A percentile compares a stretch with the other conserved stretches of the same genome.
These are phyloP conservation scores for Nomada ruficornis DNA, from an alignment of 2,888 invertebrate genomes.

Conservation along the genomic window DNA sequence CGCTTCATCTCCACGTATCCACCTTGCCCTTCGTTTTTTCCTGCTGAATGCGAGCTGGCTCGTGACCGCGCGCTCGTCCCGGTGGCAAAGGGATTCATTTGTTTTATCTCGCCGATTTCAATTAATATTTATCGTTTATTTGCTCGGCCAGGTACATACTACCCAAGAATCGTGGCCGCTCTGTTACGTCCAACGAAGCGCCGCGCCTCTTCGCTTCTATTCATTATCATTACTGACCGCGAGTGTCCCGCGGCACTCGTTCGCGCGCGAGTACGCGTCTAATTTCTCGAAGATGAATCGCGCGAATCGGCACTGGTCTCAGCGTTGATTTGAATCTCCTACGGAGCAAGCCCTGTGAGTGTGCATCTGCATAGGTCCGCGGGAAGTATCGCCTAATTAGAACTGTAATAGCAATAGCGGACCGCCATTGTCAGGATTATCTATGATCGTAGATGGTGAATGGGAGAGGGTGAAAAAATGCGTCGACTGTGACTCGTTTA, in stretches of 20 bases:
- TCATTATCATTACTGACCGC: slow-evolving; percentile 19
- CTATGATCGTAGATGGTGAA: slow-evolving; percentile 4
- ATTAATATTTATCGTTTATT: slow-evolving; percentile 75
- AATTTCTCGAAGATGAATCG: slow-evolving; percentile 64
- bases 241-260: slow-evolving; percentile 31
- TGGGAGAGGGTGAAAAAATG: slow-evolving; percentile 3
- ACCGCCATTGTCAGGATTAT: slow-evolving; percentile 46
- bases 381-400: slow-evolving; percentile 63
- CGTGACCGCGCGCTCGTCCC: slow-evolving; percentile 69
- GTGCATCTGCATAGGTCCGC: slow-evolving; percentile 50
- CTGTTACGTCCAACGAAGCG: slow-evolving; percentile 1
- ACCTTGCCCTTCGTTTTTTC: slow-evolving; percentile 9
- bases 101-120: slow-evolving; percentile 73
- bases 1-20: slow-evolving; percentile 10
- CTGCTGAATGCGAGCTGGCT: slow-evolving; percentile 42
- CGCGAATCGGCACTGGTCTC: slow-evolving; percentile 56
- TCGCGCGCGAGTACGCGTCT: slow-evolving; percentile 22
- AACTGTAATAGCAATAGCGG: slow-evolving; percentile 54
- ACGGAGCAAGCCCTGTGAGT: slow-evolving; percentile 10
- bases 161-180: slow-evolving; percentile 21
- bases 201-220: background rate
- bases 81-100: slow-evolving; percentile 71
- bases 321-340: slow-evolving; percentile 60
- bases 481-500: slow-evolving; percentile 4
- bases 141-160: slow-evolving; percentile 35